phyloP scores from a whole-genome alignment of 2,113 vertebrate species.

The Crotalus viridis region DNA sequence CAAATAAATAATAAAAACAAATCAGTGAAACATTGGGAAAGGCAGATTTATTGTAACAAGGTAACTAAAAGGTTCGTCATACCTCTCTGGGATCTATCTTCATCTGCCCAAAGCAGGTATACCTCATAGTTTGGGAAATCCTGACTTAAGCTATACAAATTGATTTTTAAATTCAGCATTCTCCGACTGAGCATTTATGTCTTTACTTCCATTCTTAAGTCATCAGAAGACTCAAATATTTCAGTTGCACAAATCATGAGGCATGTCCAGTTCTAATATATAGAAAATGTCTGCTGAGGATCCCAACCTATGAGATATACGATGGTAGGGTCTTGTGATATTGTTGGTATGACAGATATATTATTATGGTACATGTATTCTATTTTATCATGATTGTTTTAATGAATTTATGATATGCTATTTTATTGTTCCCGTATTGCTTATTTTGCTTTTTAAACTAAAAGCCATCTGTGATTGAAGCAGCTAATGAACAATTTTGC shows the following conservation, averaged over 20 bases:
- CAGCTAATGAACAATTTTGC: not conserved
- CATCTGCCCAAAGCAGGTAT: not conserved
- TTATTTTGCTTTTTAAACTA: not conserved
- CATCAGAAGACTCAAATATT: not conserved
- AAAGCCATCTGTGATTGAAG: not conserved
- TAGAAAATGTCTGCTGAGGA: not conserved
- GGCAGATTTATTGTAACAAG: not conserved
- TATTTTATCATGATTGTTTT: not conserved
- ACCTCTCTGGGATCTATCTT: not conserved
- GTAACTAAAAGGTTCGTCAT: not conserved
- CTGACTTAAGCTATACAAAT: not conserved
- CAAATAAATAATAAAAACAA: not conserved
- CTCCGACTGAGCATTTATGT: not conserved
- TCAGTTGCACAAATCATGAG: not conserved
- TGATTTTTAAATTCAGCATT: not conserved
- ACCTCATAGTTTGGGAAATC: not conserved
- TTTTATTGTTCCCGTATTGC: not conserved
- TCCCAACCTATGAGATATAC: not conserved
- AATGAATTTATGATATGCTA: not conserved
- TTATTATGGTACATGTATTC: not conserved
- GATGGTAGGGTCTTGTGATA: not conserved
- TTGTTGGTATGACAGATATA: not conserved
- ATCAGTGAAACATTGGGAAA: not conserved
- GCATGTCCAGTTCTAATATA: not conserved
- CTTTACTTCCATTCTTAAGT: not conserved